Evolutionary conservation across 2,113 vertebrate genomes (phyloP), one percentile per base, ranked within the genome.

Genomic region (Petrocephalus microphthalmus): DNA sequence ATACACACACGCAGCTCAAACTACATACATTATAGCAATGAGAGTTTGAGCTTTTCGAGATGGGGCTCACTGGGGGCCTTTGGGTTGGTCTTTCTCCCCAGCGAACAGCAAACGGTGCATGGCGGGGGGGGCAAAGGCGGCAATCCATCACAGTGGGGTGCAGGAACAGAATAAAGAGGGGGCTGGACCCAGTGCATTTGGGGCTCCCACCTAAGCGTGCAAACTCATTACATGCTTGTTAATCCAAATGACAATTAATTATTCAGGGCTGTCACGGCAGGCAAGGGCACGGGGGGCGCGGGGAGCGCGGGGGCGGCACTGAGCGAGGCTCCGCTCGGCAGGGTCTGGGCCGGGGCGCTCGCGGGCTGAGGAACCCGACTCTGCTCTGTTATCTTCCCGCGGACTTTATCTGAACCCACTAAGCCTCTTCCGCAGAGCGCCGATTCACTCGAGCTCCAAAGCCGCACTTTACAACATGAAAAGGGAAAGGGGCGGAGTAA

Each of bases 171-270:
- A 49, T 71, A 45, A 53, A 33, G 20, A 47, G 85, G 37, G 49
- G 45, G 20, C 57, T 19, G 52, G 33, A 54, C 33, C 7, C 88
- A 78, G 84, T 52, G 56, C 51, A 86, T 89, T 86, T 25, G 52
- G 67, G 71, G 54, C 64, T 29, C 53, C 85, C 57, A 53, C 19
- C 25, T 57, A 64, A 84, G 54, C 57, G 78, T 81, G 78, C 86
- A 87, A 84, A 87, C 89, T 89, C 89, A 89, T 89, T 89, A 89
- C 78, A 87, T 20, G 54, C 86, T 87, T 56, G 81, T 89, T 89
- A 89, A 83, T 87, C 85, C 86, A 87, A 37, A 56, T 84, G 86
- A 89, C 86, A 84, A 86, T 89, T 87, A 83, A 89, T 89, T 87
- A 89, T 89, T 87, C 87, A 89, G 86, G 56, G 78, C 85, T 47